phyloP scores from a whole-genome alignment of 2,888 invertebrate species.

The Leptinotarsa peninsularis region DNA sequence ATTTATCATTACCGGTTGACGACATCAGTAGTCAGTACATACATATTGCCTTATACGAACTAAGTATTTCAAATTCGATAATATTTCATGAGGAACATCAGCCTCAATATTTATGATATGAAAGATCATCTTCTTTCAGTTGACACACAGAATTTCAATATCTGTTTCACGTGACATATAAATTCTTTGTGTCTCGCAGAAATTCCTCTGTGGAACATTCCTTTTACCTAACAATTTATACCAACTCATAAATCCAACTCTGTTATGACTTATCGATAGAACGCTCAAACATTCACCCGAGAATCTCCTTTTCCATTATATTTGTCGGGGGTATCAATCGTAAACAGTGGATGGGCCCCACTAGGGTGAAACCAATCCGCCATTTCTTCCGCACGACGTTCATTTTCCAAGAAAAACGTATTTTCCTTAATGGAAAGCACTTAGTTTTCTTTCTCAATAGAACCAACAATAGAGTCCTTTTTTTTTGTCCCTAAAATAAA shows the following conservation, averaged over 20 bases:
- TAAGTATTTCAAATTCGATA: too few relatives aligned
- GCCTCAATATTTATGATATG: too few relatives aligned
- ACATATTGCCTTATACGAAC: too few relatives aligned
- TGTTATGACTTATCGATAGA: conserved; percentile 17
- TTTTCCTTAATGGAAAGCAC: conserved; percentile 39
- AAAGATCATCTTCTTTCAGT: background rate
- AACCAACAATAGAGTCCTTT: conserved; percentile 36
- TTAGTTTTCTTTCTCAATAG: conserved; percentile 36
- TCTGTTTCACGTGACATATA: background rate
- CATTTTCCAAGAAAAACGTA: conserved; percentile 37
- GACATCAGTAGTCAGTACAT: too few relatives aligned
- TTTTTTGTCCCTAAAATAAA: conserved; percentile 25
- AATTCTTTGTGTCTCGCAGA: background rate
- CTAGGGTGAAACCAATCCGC: conserved; percentile 35
- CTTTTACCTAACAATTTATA: background rate
- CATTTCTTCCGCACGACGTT: conserved; percentile 36
- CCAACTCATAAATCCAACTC: background rate
- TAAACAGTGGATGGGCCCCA: conserved; percentile 38
- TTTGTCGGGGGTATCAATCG: conserved; percentile 30
- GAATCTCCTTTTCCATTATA: conserved; percentile 14
- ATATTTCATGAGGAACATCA: too few relatives aligned
- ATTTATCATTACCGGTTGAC: too few relatives aligned
- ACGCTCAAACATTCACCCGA: background rate
- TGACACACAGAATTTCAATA: background rate
- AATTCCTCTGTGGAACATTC: background rate